Conservation (phyloP, 64 coral and sea anemone species). For the Dendrophyllia cribrosa region DNA sequence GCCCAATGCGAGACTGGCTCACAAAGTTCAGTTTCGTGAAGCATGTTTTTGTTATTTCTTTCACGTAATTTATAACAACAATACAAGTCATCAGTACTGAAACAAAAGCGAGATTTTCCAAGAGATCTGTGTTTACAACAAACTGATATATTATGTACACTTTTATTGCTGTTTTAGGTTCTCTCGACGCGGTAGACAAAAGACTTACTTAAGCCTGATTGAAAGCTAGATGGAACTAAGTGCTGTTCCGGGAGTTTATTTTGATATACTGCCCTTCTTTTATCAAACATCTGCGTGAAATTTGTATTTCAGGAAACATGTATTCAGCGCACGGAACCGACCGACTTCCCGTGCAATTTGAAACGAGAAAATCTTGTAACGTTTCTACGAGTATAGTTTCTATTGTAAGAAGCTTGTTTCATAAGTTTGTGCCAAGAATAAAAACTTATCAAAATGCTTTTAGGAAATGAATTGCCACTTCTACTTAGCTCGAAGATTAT, state of each 20-base stretch:
- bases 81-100: background rate
- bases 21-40: background rate
- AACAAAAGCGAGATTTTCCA: background rate
- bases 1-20: no score
- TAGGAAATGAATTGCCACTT: no score
- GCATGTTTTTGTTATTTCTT: no score
- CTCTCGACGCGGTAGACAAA: background rate
- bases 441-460: no score
- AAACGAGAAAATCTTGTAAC: no score
- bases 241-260: background rate
- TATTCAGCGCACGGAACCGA: no score
- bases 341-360: no score
- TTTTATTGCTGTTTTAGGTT: background rate
- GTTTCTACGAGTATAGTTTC: no score
- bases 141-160: background rate
- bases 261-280: background rate
- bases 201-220: background rate
- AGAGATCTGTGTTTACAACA: background rate
- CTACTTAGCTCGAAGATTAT: no score
- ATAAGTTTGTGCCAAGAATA: no score
- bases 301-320: no score
- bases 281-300: constrained; percentile 1
- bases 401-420: no score
- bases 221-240: background rate
- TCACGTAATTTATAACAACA: background rate